These are phyloP conservation scores for Zosterops pallidus DNA, from an alignment of 2,113 vertebrate genomes.

Conservation along the genomic window DNA sequence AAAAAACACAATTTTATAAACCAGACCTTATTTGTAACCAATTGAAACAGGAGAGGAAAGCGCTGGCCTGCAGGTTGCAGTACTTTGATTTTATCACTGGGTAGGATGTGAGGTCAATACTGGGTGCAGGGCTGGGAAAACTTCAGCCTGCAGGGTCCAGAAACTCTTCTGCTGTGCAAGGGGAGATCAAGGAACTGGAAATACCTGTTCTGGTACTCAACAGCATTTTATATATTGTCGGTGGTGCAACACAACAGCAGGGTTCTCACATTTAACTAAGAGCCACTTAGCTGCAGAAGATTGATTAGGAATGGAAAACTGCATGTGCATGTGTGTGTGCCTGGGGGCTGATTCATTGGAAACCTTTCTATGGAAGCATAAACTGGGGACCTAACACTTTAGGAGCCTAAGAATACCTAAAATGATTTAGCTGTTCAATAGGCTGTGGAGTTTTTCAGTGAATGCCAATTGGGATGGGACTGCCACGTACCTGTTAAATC, in stretches of 20 bases:
- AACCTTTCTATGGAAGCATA: neutral
- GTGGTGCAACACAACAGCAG: conserved; percentile 35
- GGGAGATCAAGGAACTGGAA: conserved; percentile 38
- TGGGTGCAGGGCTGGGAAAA: conserved; percentile 21
- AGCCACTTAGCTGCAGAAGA: conserved; percentile 62
- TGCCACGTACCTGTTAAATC: conserved; percentile 44
- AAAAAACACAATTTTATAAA: conserved; percentile 8
- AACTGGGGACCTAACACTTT: neutral
- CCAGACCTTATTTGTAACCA: conserved; percentile 10
- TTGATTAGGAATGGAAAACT: conserved; percentile 22
- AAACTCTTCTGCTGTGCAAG: conserved; percentile 7
- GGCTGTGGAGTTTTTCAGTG: conserved; percentile 48
- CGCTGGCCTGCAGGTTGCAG: neutral
- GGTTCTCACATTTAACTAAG: conserved; percentile 37
- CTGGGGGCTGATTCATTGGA: neutral
- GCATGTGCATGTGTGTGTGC: neutral
- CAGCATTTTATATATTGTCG: neutral
- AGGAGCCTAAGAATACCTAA: neutral
- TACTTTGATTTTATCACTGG: neutral
- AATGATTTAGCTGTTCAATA: conserved; percentile 5
- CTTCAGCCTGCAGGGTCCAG: conserved; percentile 34
- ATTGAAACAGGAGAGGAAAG: neutral
- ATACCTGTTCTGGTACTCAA: conserved; percentile 31
- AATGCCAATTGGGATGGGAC: neutral
- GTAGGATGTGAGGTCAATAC: conserved; percentile 42